Evolutionary conservation across 1,140 invertebrate species (phyloP).

Genomic region (Pseudoatta argentina): DNA sequence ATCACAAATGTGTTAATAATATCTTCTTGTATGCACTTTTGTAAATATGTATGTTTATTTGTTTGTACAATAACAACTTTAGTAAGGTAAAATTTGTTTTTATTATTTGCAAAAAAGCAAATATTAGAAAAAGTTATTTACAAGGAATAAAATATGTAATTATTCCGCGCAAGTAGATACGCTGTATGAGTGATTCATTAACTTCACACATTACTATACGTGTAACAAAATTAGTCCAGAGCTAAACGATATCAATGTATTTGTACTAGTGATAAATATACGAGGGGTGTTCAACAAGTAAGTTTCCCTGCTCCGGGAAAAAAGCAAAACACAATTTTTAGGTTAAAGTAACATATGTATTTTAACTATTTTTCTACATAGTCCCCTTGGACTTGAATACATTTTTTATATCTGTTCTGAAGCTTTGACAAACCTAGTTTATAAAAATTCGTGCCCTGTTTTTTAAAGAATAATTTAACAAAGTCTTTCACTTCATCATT

Average conservation of each 20-base stretch:
- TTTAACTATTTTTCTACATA: no score
- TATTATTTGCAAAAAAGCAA: background rate
- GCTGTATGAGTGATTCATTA: background rate
- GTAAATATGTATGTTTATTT: background rate
- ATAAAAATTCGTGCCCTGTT: no score
- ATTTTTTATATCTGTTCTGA: no score
- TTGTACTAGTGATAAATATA: background rate
- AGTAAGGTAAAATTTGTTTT: background rate
- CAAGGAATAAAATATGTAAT: background rate
- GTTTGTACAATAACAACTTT: background rate
- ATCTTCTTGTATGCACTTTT: background rate
- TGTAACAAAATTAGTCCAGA: conserved; percentile 7
- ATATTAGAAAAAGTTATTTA: background rate
- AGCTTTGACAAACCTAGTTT: no score
- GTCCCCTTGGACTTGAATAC: no score
- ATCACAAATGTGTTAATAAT: no score
- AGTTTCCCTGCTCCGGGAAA: no score
- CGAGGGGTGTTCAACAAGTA: no score
- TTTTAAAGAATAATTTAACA: no score
- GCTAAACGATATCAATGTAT: background rate
- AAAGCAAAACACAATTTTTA: no score
- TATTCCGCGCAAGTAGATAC: background rate
- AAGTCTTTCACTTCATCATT: no score
- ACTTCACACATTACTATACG: background rate
- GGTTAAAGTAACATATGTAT: no score